Percentiles rank a stretch among this genome's conserved stretches.
phyloP scores from a whole-genome alignment of 2,888 invertebrate species.

The Diaprepes abbreviatus region DNA sequence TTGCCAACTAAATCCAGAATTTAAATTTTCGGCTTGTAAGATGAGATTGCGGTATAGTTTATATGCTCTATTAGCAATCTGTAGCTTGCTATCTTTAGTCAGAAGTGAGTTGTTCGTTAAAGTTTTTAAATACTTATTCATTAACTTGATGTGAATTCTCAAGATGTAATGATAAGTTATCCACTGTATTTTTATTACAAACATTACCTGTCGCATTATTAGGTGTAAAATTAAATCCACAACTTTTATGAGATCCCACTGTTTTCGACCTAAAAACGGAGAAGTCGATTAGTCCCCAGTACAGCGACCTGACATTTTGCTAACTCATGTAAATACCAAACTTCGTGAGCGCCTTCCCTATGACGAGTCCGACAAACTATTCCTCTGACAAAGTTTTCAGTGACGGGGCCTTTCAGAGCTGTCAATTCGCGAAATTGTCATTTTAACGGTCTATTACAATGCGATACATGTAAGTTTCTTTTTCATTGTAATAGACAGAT shows the following conservation, averaged over 20 bases:
- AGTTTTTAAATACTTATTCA: slow-evolving; percentile 44
- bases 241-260: slow-evolving; percentile 16
- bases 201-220: neutral
- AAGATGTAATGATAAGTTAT: slow-evolving; percentile 41
- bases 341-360: too few relatives aligned
- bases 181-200: slow-evolving; percentile 36
- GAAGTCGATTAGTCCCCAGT: too few relatives aligned
- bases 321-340: too few relatives aligned
- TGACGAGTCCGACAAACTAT: too few relatives aligned
- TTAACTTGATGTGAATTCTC: slow-evolving; percentile 31
- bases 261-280: slow-evolving; percentile 8
- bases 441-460: too few relatives aligned
- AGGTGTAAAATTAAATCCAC: slow-evolving; percentile 17
- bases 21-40: slow-evolving; percentile 34
- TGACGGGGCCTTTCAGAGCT: too few relatives aligned
- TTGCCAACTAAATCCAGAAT: slow-evolving; percentile 43
- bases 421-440: too few relatives aligned
- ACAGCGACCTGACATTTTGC: too few relatives aligned
- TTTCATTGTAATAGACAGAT: too few relatives aligned
- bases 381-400: too few relatives aligned
- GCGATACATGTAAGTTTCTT: too few relatives aligned
- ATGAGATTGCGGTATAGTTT: slow-evolving; percentile 46
- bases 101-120: neutral
- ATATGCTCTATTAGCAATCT: slow-evolving; percentile 30
- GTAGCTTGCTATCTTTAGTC: slow-evolving; percentile 4